Percentiles rank a stretch among this genome's conserved stretches.
phyloP scores from a whole-genome alignment of 2,113 vertebrate species.

The Talpa occidentalis region DNA sequence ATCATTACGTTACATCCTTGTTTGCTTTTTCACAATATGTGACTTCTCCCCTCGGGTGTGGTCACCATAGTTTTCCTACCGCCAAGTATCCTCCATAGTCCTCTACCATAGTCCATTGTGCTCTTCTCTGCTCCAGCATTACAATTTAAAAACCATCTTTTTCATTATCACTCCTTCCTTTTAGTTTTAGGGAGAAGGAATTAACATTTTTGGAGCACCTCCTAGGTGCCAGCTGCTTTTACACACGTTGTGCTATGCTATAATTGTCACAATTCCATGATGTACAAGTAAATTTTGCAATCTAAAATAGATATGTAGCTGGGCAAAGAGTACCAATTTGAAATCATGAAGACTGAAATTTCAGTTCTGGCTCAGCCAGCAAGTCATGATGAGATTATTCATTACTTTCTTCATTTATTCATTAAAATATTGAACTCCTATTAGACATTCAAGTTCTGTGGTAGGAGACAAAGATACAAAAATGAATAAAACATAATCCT shows the following conservation, averaged over 20 bases:
- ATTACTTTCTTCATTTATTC: slow-evolving; percentile 29
- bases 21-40: no score
- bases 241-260: neutral
- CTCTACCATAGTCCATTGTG: no score
- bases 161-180: neutral
- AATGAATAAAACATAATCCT: neutral
- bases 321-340: neutral
- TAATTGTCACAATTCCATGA: slow-evolving; percentile 8
- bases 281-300: neutral
- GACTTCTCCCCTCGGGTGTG: no score
- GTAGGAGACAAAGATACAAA: neutral
- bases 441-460: neutral
- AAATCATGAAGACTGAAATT: neutral
- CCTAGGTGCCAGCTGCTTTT: neutral
- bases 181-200: neutral
- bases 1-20: no score
- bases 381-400: neutral
- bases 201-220: no score
- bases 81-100: no score
- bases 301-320: neutral
- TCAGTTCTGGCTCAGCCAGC: neutral
- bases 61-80: no score
- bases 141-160: neutral
- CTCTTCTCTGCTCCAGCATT: neutral
- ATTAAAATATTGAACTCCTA: neutral